A percentile compares a stretch with the other conserved stretches of the same genome.
Conservation (phyloP, 37 sponge, comb jelly and placozoan genomes). For the Tethya wilhelma region DNA sequence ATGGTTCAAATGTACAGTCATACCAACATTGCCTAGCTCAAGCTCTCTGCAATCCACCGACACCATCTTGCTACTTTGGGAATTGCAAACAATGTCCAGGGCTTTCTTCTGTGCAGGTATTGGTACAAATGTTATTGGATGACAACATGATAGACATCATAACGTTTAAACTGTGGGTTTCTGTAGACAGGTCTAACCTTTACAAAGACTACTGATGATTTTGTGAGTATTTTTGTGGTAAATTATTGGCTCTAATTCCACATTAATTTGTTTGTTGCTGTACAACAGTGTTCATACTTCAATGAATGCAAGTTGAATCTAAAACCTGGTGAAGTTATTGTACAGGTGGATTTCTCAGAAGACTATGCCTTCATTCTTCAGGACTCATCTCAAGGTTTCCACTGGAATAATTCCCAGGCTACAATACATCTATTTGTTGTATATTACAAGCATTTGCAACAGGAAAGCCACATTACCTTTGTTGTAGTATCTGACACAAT, state of each 20-base stretch:
- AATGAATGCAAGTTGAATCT: constrained; percentile 8
- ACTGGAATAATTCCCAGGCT: constrained; percentile 66
- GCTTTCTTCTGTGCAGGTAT: background rate
- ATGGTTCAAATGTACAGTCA: background rate
- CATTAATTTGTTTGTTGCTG: constrained; percentile 46
- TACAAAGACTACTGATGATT: constrained; percentile 39
- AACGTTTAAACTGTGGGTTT: constrained; percentile 38
- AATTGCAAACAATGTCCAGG: constrained; percentile 47
- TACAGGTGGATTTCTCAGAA: constrained; percentile 59
- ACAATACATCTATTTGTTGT: constrained; percentile 54
- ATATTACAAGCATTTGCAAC: constrained; percentile 19
- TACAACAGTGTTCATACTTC: constrained; percentile 25
- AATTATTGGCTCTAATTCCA: constrained; percentile 10
- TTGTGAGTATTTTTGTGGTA: constrained; percentile 33
- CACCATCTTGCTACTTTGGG: constrained; percentile 30
- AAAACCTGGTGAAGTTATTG: constrained; percentile 33
- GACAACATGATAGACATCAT: constrained; percentile 39
- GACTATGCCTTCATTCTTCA: constrained; percentile 63
- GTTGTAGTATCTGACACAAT: constrained; percentile 61
- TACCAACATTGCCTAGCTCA: constrained; percentile 40
- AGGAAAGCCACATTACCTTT: constrained; percentile 40
- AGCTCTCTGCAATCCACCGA: constrained; percentile 40
- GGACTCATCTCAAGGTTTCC: constrained; percentile 60
- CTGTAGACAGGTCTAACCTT: constrained; percentile 36
- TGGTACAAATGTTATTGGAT: constrained; percentile 12